Base-by-base conservation (phyloP, 2,113 vertebrate species). In the Anhinga anhinga region DNA sequence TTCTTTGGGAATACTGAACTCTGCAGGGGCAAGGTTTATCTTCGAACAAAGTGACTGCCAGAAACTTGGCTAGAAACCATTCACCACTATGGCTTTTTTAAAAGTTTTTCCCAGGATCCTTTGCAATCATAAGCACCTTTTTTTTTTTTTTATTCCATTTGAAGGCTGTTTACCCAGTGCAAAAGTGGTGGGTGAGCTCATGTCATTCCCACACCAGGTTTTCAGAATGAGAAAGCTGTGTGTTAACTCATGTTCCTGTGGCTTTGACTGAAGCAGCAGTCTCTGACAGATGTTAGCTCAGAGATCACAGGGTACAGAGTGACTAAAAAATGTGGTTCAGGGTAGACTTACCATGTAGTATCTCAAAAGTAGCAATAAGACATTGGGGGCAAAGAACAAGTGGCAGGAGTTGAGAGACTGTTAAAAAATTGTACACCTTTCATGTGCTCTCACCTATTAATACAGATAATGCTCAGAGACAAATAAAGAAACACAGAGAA, bases 141-240 rank as follows among this genome's bases (percentile, higher is more conserved):
- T 42, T 70, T 27, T 36, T 23, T 27, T 53, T 30, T 55, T 67
- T 42, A 65, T 85, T 90, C 67, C 44, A 47, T 90, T 88, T 95
- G 16, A 56, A 71, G 63, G 53, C 77, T 86, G 58, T 95, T 97
- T 95, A 85, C 56, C 61, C 56, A 52, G 56, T 95, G 73, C 55
- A 86, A 59, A 93, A 94, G 88, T 72, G 44, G 77, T 84, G 56
- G 44, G 66, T 97, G 90, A 97, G 73, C 96, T 96, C 77, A 86
- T 84, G 55, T 88, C 65, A 69, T 92, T 95, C 86, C 65, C 61
- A 82, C 73, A 88, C 56, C 56, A 53, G 34, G 52, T 91, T 94
- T 95, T 91, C 83, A 69, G 80, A 82, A 82, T 89, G 86, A 84
- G 95, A 97, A 91, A 88, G 32, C 73, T 84, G 40, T 49, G 65